A percentile compares a stretch with the other conserved stretches of the same genome.
Conservation (phyloP, 2,113 vertebrate species). For the Cephalopholis sonnerati region DNA sequence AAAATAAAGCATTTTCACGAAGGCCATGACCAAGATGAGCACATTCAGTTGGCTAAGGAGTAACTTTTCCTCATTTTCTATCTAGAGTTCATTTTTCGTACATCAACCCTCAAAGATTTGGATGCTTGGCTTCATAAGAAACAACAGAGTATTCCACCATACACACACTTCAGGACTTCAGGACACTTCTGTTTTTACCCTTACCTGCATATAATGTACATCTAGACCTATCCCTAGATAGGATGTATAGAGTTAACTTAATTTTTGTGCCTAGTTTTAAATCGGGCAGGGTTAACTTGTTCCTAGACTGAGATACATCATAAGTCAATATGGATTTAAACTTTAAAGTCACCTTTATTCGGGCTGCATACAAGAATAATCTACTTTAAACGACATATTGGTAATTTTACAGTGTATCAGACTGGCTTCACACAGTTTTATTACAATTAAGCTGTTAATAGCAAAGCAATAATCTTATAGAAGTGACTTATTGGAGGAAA, state of each 20-base stretch:
- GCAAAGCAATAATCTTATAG: neutral
- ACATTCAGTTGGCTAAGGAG: neutral
- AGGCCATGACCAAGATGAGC: neutral
- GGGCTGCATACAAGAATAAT: neutral
- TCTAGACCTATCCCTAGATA: neutral
- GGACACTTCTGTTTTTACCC: constrained; percentile 2
- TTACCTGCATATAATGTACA: neutral
- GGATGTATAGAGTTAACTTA: neutral
- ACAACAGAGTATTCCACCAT: neutral
- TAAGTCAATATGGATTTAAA: neutral
- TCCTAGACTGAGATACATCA: neutral
- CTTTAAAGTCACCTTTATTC: neutral
- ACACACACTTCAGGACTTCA: neutral
- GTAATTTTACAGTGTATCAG: neutral
- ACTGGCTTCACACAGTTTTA: neutral
- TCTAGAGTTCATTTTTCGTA: neutral
- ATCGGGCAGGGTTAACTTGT: constrained; percentile 6
- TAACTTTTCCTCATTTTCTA: too few relatives aligned
- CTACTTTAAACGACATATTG: neutral
- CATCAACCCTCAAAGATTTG: neutral
- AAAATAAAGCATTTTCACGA: neutral
- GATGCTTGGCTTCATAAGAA: neutral
- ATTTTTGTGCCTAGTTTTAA: constrained; percentile 20
- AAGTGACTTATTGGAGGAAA: neutral
- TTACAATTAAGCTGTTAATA: neutral